phyloP scores from a whole-genome alignment of 2,797 vertebrate genomes.

The Anabas testudineus region DNA sequence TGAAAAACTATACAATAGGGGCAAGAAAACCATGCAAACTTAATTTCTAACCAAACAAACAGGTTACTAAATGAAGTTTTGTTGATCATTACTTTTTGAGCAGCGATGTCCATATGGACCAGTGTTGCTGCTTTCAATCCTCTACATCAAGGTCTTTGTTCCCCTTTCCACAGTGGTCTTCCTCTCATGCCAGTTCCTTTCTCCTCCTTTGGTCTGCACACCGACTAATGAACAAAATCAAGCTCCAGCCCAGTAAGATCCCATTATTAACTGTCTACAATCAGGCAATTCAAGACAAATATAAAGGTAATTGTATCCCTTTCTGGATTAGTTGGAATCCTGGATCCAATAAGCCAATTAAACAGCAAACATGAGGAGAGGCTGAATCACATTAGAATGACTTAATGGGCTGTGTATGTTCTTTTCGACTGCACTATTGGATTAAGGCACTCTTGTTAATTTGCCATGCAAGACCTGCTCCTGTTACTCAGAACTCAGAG shows the following conservation, averaged over 20 bases:
- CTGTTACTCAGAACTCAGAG: slow-evolving; percentile 51
- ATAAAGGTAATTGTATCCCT: slow-evolving; percentile 75
- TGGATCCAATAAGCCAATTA: slow-evolving; percentile 75
- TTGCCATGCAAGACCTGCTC: slow-evolving; percentile 66
- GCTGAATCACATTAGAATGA: slow-evolving; percentile 67
- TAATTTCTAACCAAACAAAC: not conserved
- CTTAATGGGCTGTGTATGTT: slow-evolving; percentile 70
- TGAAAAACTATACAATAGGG: not conserved
- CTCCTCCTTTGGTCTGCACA: slow-evolving; percentile 29
- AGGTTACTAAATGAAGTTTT: too few species aligned
- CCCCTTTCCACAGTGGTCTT: too few species aligned
- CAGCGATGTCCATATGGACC: not conserved
- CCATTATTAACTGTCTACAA: slow-evolving; percentile 70
- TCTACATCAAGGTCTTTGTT: too few species aligned
- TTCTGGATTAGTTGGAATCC: slow-evolving; percentile 71
- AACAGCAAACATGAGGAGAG: slow-evolving; percentile 71
- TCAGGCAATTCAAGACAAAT: slow-evolving; percentile 74
- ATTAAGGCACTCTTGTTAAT: slow-evolving; percentile 79
- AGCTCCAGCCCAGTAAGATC: slow-evolving; percentile 63
- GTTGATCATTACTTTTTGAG: not conserved
- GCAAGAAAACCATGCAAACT: not conserved
- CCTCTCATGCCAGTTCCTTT: too few species aligned
- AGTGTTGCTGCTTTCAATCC: too few species aligned
- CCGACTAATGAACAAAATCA: slow-evolving; percentile 69
- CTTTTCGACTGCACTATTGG: slow-evolving; percentile 73